Base-by-base conservation (phyloP, 2,888 invertebrate genomes). In the Eupeodes luniger region DNA sequence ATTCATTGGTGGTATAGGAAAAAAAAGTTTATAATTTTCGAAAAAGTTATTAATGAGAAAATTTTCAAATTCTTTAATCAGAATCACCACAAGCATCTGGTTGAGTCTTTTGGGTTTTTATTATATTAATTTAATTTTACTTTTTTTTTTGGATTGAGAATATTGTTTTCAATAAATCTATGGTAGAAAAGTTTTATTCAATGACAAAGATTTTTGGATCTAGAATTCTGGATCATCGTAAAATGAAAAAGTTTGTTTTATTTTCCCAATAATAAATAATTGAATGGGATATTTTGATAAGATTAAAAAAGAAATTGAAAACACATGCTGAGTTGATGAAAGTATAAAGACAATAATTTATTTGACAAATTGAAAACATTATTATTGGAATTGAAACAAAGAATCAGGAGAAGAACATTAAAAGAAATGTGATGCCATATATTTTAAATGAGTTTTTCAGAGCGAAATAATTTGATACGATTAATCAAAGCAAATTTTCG, bases 1-100 rank as follows among this genome's bases (percentile, higher is more conserved):
- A 67, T 61, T n/a, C n/a, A n/a, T 6, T 34, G 27, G 49, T 40
- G 40, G 40, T 40, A 40, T 40, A 0, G 1, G 36, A 51, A 51
- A 47, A 61, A 69, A 61, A 81, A 76, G 51, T 69, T 67, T 40
- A 61, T 19, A 4, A 40, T 6, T 11, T 67, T 11, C 44, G 7
- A 7, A 69, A 19, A 69, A 61, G 51, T 55, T 69, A n/a, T 27
- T 72, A 72, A 70, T 61, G 61, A 61, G 51, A 79, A 27, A 61
- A 40, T n/a, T 61, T 59, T 69, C 6, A 27, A 12, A 51, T 59
- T 40, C 61, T 14, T 11, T 70, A 70, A 61, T 79, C 61, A 12
- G 5, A 40, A 40, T 5, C 40, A 40, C 40, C 40, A 40, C 6
- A 51, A 44, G 27, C 78, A 62, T 61, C 61, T 70, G 78, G 69